phyloP scores from a whole-genome alignment of 2,797 vertebrate species.

The Sebastes vulpes region DNA sequence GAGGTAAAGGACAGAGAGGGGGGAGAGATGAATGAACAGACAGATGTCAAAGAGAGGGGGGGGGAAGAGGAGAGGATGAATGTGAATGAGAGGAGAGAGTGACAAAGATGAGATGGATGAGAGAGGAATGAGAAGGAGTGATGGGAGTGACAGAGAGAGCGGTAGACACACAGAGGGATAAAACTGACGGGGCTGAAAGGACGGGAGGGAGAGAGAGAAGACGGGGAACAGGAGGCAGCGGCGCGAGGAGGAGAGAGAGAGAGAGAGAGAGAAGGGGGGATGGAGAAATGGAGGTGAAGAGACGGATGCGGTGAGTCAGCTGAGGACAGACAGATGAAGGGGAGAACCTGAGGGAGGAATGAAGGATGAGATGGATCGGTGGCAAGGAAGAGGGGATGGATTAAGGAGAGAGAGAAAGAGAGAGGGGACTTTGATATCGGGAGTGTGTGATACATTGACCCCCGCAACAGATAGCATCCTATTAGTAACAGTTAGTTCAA shows the following conservation, averaged over 20 bases:
- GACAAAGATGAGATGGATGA: conserved; percentile 41
- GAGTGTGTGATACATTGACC: conserved; percentile 16
- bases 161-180: conserved; percentile 24
- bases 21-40: conserved; percentile 27
- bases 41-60: conserved; percentile 23
- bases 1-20: conserved; percentile 43
- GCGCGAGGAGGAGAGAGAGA: conserved; percentile 6
- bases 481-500: conserved; percentile 40
- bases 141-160: conserved; percentile 20
- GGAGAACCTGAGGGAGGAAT: conserved; percentile 27
- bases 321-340: conserved; percentile 48
- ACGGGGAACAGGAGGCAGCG: conserved; percentile 17
- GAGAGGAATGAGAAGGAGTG: conserved; percentile 17
- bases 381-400: background rate
- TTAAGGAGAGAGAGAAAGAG: background rate
- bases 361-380: conserved; percentile 19
- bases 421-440: conserved; percentile 26
- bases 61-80: conserved; percentile 19
- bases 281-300: conserved; percentile 9
- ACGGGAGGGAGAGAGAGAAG: background rate
- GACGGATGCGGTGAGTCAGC: conserved; percentile 24
- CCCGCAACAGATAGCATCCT: conserved; percentile 24
- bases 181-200: conserved; percentile 49
- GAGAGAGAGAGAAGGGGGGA: background rate
- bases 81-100: conserved; percentile 35